phyloP scores from a whole-genome alignment of 2,797 vertebrate genomes.

The Leptatherina wallacei region DNA sequence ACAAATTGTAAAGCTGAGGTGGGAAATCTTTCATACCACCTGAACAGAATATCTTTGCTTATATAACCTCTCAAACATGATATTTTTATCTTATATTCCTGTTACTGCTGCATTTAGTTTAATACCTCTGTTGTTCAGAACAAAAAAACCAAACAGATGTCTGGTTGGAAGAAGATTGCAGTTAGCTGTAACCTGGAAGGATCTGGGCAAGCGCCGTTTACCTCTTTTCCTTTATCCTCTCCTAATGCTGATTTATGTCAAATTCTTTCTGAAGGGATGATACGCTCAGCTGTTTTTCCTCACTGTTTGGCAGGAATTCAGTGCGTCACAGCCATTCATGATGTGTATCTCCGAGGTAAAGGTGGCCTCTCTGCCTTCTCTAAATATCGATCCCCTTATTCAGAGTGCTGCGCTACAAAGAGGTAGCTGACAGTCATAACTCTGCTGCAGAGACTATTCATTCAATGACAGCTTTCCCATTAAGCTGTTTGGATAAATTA shows the following conservation, averaged over 20 bases:
- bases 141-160: constrained; percentile 8
- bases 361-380: constrained; percentile 51
- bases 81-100: neutral
- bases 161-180: neutral
- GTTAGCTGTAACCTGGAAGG: neutral
- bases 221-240: constrained; percentile 5
- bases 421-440: constrained; percentile 24
- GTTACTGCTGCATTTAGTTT: neutral
- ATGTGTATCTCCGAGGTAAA: constrained; percentile 50
- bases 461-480: constrained; percentile 4
- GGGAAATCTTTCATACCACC: neutral
- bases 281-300: constrained; percentile 12
- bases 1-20: neutral
- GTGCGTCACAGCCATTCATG: constrained; percentile 47
- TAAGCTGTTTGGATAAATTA: constrained; percentile 10
- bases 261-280: constrained; percentile 32
- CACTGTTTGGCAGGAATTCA: constrained; percentile 19
- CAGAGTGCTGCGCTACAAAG: constrained; percentile 32
- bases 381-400: constrained; percentile 58
- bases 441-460: constrained; percentile 32
- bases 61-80: neutral
- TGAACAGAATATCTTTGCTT: constrained; percentile 2
- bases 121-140: neutral
- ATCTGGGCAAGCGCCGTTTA: neutral
- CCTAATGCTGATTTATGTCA: constrained; percentile 15